Base-by-base conservation (phyloP, 2,797 vertebrate genomes). In the Cephalopachus bancanus region DNA sequence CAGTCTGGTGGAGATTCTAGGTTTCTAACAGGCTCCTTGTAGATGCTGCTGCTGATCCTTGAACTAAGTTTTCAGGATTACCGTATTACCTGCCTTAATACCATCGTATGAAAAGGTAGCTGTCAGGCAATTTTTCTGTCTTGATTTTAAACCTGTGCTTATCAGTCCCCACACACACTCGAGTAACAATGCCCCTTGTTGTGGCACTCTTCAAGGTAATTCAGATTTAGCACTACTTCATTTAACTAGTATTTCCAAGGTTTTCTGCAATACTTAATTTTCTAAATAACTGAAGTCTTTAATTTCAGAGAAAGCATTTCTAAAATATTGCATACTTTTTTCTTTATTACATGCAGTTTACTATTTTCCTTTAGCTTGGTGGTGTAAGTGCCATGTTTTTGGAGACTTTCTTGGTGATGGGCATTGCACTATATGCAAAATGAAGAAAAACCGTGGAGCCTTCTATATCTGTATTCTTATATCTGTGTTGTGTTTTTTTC, bases 261-360 rank as follows among this genome's bases (percentile, higher is more conserved):
- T 85, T 95, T 83, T 94, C 64, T 28, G 57, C 49, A 76, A 80
- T 94, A 89, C 19, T 80, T 87, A 71, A 28, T 93, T 92, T 95
- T 93, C 65, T 49, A 89, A 80, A 62, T 95, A 93, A 71, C 37
- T 53, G 10, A 65, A 60, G 53, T 71, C 16, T 94, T 86, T 51
- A 84, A 83, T 96, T 74, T 95, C 49, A 80, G 79, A 86, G 76
- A 80, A 64, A 76, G 60, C 49, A 71, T 87, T 93, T 90, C 71
- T 95, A 93, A 89, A 84, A 62, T 72, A 28, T 26, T 87, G 28
- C 3, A 1, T 84, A n/a, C 57, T 96, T 88, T 78, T 75, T 10
- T 88, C 83, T 59, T 37, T 64, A 5, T 74, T 86, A 7, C 0
- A 7, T 65, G 22, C 3, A 28, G 24, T 72, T 91, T 72, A 44